Conservation (phyloP, 2,888 invertebrate species). For the Cantharis flavilabris region DNA sequence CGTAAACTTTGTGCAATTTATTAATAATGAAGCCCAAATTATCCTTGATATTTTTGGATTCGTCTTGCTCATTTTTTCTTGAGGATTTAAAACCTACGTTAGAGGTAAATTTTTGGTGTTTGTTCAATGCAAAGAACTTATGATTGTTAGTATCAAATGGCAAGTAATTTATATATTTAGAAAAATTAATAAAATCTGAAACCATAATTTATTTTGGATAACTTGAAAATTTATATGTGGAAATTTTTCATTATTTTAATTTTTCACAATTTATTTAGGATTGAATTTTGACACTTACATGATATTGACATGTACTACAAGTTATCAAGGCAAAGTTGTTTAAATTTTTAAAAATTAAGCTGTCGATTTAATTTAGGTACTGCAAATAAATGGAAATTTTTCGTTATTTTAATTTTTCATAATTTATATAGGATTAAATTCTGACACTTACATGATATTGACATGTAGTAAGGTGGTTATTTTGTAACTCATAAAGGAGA, state of each 20-base stretch:
- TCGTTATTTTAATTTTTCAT: neutral
- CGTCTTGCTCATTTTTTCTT: neutral
- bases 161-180: neutral
- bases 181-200: neutral
- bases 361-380: neutral
- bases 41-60: neutral
- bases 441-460: neutral
- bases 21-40: neutral
- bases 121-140: neutral
- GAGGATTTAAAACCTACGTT: neutral
- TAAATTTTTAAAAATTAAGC: neutral
- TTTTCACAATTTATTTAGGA: neutral
- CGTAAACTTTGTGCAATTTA: neutral
- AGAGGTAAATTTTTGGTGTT: neutral
- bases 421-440: neutral
- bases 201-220: neutral
- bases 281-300: neutral
- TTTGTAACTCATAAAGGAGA: too few species aligned
- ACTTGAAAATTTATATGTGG: neutral
- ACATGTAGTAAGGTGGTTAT: neutral
- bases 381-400: neutral
- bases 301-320: neutral
- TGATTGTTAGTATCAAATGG: neutral
- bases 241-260: neutral
- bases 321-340: neutral